phyloP scores from a whole-genome alignment of 2,797 vertebrate species.

The Melanotaenia nigrans region DNA sequence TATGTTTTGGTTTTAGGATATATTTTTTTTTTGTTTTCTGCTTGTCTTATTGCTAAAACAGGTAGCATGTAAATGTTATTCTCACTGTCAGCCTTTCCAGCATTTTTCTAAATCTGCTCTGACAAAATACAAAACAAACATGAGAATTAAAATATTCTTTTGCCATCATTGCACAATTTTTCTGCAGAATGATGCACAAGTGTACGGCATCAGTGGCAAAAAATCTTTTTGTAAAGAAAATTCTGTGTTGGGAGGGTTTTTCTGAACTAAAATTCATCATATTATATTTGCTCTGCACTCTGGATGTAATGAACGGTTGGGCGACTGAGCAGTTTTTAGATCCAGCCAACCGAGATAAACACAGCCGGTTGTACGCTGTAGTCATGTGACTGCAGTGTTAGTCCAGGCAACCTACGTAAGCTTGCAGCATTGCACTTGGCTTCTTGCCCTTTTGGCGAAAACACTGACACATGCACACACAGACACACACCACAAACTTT shows the following conservation, averaged over 20 bases:
- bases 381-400: conserved; percentile 66
- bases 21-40: conserved; percentile 8
- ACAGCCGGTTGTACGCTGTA: conserved; percentile 48
- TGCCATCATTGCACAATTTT: not conserved
- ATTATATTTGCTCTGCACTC: conserved; percentile 43
- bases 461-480: conserved; percentile 35
- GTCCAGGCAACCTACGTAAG: conserved; percentile 58
- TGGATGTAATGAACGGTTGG: conserved; percentile 38
- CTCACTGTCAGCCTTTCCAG: not conserved
- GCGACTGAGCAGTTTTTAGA: conserved; percentile 59
- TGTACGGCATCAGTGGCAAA: conserved; percentile 13
- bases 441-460: conserved; percentile 58
- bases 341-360: conserved; percentile 51
- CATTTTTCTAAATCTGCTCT: not conserved
- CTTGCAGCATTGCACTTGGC: conserved; percentile 68
- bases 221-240: not conserved
- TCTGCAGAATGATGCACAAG: conserved; percentile 2
- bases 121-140: conserved; percentile 8
- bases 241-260: conserved; percentile 2
- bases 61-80: not conserved
- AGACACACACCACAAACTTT: conserved; percentile 41
- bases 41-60: not conserved
- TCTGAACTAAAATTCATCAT: conserved; percentile 28
- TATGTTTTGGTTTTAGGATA: not conserved
- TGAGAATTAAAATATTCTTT: not conserved